Evolutionary conservation across 2,797 vertebrate genomes (phyloP).

Genomic region (Eptatretus atami): DNA sequence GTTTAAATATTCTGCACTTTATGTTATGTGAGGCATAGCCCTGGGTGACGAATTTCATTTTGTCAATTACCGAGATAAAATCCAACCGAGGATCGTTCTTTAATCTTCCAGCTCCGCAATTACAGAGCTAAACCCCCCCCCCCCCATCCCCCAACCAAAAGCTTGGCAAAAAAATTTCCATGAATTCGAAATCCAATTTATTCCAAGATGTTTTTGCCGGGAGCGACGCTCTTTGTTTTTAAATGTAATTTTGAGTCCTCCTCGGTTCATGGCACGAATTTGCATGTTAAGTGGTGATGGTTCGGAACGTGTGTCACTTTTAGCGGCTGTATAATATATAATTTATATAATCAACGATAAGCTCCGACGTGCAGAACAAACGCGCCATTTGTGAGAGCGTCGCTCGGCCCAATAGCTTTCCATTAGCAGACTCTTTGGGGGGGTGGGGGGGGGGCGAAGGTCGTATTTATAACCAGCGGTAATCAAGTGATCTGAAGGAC

Average conservation of each 20-base stretch:
- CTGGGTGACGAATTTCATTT: constrained; percentile 5
- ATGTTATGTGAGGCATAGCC: constrained; percentile 1
- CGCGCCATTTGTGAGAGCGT: too few relatives aligned
- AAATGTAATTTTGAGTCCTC: not conserved
- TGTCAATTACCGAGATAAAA: constrained; percentile 6
- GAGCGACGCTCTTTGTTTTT: constrained; percentile 3
- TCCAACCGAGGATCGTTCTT: not conserved
- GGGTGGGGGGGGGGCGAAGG: too few relatives aligned
- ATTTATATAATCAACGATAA: too few relatives aligned
- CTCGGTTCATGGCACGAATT: not conserved
- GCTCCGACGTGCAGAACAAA: too few relatives aligned
- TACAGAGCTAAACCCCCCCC: not conserved
- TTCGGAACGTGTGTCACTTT: too few relatives aligned
- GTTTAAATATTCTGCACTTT: constrained; percentile 1
- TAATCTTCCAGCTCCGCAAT: constrained; percentile 1
- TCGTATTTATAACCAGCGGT: too few relatives aligned
- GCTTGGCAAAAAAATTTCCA: not conserved
- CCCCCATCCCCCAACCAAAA: not conserved
- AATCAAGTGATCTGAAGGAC: too few relatives aligned
- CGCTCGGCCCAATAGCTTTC: too few relatives aligned
- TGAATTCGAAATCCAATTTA: constrained; percentile 5
- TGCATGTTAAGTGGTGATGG: not conserved
- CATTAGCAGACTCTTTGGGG: too few relatives aligned
- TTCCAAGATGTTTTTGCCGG: constrained; percentile 1
- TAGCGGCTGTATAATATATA: too few relatives aligned